Evolutionary conservation across 2,888 invertebrate species (phyloP).

Genomic region (Amiota minor): DNA sequence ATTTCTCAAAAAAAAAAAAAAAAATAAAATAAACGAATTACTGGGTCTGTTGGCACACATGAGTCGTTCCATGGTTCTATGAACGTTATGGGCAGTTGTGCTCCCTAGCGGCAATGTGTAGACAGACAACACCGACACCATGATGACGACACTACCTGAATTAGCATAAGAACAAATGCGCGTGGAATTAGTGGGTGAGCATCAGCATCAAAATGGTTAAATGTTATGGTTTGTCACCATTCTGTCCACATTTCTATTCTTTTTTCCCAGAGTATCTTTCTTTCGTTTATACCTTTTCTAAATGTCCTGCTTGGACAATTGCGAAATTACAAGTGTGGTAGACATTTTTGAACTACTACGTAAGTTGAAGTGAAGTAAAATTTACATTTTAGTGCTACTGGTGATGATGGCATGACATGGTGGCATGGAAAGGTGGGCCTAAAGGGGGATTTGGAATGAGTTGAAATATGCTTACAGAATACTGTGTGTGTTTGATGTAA

Average conservation of each 20-base stretch:
- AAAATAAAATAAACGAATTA: too few relatives aligned
- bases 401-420: neutral
- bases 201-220: neutral
- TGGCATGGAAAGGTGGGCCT: too few relatives aligned
- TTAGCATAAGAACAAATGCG: slow-evolving; percentile 24
- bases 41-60: slow-evolving; percentile 9
- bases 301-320: slow-evolving; percentile 3
- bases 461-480: neutral
- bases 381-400: slow-evolving; percentile 17
- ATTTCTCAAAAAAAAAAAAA: neutral
- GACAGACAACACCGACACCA: neutral
- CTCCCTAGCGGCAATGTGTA: neutral
- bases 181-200: neutral
- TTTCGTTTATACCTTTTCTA: slow-evolving; percentile 9
- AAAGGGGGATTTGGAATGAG: neutral
- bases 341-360: neutral
- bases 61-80: neutral
- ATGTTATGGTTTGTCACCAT: too few relatives aligned
- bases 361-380: slow-evolving; percentile 7
- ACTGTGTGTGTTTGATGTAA: slow-evolving; percentile 4
- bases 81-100: too few relatives aligned
- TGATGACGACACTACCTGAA: slow-evolving; percentile 10
- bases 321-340: slow-evolving; percentile 10
- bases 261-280: neutral
- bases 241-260: neutral